A percentile compares a stretch with the other conserved stretches of the same genome.
These are phyloP conservation scores for Actinernus sp. DNA, from an alignment of 92 coral and sea anemone species.

Conservation along the genomic window DNA sequence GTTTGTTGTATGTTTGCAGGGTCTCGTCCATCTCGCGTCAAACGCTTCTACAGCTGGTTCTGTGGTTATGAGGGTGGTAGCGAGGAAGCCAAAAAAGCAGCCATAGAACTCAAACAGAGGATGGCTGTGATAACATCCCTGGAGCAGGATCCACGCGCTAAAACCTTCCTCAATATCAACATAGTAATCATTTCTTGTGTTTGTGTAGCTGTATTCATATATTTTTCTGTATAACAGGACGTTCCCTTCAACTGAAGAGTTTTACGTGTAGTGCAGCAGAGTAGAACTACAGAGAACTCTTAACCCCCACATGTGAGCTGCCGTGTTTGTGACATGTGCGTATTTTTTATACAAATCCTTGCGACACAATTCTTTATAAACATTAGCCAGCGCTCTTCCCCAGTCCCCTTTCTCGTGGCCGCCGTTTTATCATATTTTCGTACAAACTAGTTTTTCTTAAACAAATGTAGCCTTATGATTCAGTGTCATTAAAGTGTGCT, in stretches of 20 bases:
- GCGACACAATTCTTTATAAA: too few relatives aligned
- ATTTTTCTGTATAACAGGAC: constrained; percentile 67
- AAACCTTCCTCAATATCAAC: constrained; percentile 78
- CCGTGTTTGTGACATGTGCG: too few relatives aligned
- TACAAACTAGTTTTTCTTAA: too few relatives aligned
- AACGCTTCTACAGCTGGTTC: constrained; percentile 86
- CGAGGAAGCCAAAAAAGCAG: constrained; percentile 70
- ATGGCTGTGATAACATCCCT: constrained; percentile 69
- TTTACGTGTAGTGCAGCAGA: too few relatives aligned
- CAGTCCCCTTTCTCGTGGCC: too few relatives aligned
- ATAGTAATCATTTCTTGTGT: constrained; percentile 70
- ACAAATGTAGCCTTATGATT: too few relatives aligned
- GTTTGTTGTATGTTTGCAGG: constrained; percentile 11
- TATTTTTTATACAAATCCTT: too few relatives aligned
- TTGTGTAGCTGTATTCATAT: constrained; percentile 81
- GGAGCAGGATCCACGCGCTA: constrained; percentile 78
- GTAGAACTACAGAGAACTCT: too few relatives aligned
- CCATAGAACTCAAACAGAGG: constrained; percentile 69
- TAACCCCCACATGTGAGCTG: too few relatives aligned
- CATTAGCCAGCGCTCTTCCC: too few relatives aligned
- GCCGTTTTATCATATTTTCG: too few relatives aligned
- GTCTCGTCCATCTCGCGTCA: constrained; percentile 10
- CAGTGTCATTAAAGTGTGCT: too few relatives aligned
- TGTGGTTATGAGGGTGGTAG: constrained; percentile 88
- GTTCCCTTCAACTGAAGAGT: background rate